phyloP scores from a whole-genome alignment of 2,797 vertebrate genomes.

The Ceyx erithaca region DNA sequence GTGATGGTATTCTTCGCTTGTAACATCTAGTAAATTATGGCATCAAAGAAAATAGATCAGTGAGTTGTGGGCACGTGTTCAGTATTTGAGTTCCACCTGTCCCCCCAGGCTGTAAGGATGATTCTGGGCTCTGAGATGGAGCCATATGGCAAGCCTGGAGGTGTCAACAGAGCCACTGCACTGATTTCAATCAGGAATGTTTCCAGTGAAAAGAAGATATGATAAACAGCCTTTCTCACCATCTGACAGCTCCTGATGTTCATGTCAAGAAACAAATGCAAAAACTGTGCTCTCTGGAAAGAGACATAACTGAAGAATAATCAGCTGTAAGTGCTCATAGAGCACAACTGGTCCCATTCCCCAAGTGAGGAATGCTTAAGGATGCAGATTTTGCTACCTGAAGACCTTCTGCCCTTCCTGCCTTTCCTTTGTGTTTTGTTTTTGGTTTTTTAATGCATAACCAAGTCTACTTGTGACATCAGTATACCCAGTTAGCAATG shows the following conservation, averaged over 20 bases:
- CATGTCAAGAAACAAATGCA: not conserved
- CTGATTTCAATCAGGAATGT: not conserved
- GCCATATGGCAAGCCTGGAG: not conserved
- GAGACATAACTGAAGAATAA: not conserved
- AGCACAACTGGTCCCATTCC: not conserved
- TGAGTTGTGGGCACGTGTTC: not conserved
- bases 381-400: not conserved
- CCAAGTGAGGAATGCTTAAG: not conserved
- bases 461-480: rapidly evolving
- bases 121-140: not conserved
- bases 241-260: constrained; percentile 29
- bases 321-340: not conserved
- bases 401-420: not conserved
- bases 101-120: not conserved
- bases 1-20: not conserved
- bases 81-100: not conserved
- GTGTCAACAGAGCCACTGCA: not conserved
- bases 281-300: not conserved
- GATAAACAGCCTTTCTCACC: constrained; percentile 45
- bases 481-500: not conserved
- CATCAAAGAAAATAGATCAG: not conserved
- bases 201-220: constrained; percentile 8
- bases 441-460: not conserved
- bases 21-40: not conserved
- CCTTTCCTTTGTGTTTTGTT: not conserved